A percentile compares a stretch with the other conserved stretches of the same genome.
Evolutionary conservation across 2,113 vertebrate genomes (phyloP).

Genomic region (Dissostichus mawsoni): DNA sequence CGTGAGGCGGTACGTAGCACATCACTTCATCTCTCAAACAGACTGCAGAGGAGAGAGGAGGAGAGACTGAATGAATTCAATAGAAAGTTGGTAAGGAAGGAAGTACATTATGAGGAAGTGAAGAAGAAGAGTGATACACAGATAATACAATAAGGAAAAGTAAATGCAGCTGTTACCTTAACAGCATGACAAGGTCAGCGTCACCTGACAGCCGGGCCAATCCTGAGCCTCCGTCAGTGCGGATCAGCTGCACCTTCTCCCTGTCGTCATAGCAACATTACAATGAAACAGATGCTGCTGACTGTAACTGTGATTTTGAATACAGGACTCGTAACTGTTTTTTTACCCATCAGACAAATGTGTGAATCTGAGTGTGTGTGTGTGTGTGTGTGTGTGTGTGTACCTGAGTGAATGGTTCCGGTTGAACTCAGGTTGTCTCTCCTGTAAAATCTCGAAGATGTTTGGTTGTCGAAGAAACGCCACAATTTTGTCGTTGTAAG

Average conservation of each 20-base stretch:
- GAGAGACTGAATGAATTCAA: not conserved
- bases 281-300: not conserved
- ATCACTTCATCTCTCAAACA: slow-evolving; percentile 98
- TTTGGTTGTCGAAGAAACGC: slow-evolving; percentile 96
- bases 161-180: slow-evolving; percentile 83
- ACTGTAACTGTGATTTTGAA: too few species aligned
- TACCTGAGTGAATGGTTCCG: slow-evolving; percentile 97
- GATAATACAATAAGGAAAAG: not conserved
- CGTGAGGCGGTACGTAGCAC: slow-evolving; percentile 94
- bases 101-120: not conserved
- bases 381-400: not conserved
- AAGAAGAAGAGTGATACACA: not conserved
- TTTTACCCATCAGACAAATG: too few species aligned
- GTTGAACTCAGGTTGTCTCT: slow-evolving; percentile 92
- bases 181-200: slow-evolving; percentile 93
- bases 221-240: slow-evolving; percentile 91
- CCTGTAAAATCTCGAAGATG: slow-evolving; percentile 96
- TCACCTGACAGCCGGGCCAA: slow-evolving; percentile 93
- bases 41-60: slow-evolving; percentile 73
- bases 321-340: too few species aligned
- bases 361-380: not conserved
- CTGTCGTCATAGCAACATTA: slow-evolving; percentile 67
- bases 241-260: slow-evolving; percentile 97
- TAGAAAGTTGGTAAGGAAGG: not conserved
- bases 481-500: slow-evolving; percentile 98